Evolutionary conservation across 1,140 invertebrate genomes (phyloP).

Genomic region (Oryzaephilus surinamensis): DNA sequence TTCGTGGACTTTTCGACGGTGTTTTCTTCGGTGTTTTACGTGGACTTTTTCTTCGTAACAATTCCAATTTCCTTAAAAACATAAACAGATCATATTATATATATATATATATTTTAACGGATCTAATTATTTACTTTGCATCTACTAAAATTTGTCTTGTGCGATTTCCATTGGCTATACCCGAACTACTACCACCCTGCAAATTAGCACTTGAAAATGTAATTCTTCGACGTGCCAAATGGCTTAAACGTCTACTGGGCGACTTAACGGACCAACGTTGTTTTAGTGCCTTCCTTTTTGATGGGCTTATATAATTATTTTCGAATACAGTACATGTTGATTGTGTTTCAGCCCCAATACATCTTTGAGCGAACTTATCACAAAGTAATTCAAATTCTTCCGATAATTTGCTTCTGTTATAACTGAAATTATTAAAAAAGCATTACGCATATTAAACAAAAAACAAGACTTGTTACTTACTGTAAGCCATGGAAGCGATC

Average conservation of each 20-base stretch:
- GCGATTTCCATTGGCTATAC: conserved; percentile 19
- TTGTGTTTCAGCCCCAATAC: conserved; percentile 52
- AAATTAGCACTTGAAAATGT: conserved; percentile 49
- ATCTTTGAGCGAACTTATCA: conserved; percentile 47
- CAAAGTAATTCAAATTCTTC: conserved; percentile 52
- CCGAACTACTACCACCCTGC: conserved; percentile 17
- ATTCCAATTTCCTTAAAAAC: conserved; percentile 25
- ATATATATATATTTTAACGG: conserved; percentile 6
- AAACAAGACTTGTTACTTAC: background rate
- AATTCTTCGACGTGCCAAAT: conserved; percentile 50
- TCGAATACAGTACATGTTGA: conserved; percentile 51
- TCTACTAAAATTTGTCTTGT: conserved; percentile 32
- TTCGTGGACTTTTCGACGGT: conserved; percentile 29
- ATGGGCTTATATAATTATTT: conserved; percentile 43
- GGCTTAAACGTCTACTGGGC: conserved; percentile 53
- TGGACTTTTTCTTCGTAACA: conserved; percentile 38
- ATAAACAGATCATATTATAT: conserved; percentile 5
- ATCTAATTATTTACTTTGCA: conserved; percentile 24
- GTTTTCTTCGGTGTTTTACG: conserved; percentile 38
- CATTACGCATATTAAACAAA: background rate
- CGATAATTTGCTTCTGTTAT: conserved; percentile 47
- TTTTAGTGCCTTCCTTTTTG: conserved; percentile 42
- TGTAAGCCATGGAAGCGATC: conserved; percentile 49
- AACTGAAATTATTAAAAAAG: conserved; percentile 40
- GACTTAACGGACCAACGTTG: conserved; percentile 47